These are phyloP conservation scores for Proteles cristata DNA, from an alignment of 2,113 vertebrate genomes.

Conservation along the genomic window DNA sequence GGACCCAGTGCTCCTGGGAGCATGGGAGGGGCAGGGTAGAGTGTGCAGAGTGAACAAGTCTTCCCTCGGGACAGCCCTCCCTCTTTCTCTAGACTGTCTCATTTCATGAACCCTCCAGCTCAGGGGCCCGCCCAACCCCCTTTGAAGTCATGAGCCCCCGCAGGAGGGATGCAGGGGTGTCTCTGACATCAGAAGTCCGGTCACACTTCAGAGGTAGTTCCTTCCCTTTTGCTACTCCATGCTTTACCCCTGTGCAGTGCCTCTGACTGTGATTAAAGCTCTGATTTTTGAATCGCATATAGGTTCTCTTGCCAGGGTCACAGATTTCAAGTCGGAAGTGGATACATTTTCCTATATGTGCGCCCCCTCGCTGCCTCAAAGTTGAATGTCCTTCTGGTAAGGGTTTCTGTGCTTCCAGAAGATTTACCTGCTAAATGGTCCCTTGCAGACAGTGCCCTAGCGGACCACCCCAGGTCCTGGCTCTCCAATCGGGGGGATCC, in stretches of 20 bases:
- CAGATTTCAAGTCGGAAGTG: not conserved
- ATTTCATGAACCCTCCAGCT: not conserved
- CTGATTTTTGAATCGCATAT: not conserved
- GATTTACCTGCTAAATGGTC: not conserved
- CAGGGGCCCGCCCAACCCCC: too few species aligned
- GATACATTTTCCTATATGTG: not conserved
- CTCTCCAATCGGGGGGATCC: not conserved
- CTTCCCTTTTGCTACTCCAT: not conserved
- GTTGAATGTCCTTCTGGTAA: not conserved
- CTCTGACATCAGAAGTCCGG: not conserved
- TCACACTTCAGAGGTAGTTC: not conserved
- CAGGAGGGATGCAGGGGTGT: not conserved
- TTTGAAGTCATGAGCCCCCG: not conserved
- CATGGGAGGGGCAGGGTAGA: fast-evolving
- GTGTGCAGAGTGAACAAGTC: not conserved
- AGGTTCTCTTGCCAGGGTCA: not conserved
- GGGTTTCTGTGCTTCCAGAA: not conserved
- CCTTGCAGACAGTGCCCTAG: not conserved
- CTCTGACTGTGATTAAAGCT: not conserved
- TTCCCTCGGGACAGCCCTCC: not conserved
- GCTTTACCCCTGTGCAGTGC: not conserved
- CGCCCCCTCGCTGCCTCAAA: not conserved
- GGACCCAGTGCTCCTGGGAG: too few species aligned
- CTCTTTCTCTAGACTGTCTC: not conserved
- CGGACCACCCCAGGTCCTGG: not conserved